These are phyloP conservation scores for Polyploca ridens DNA, from an alignment of 2,888 invertebrate species.

Conservation along the genomic window DNA sequence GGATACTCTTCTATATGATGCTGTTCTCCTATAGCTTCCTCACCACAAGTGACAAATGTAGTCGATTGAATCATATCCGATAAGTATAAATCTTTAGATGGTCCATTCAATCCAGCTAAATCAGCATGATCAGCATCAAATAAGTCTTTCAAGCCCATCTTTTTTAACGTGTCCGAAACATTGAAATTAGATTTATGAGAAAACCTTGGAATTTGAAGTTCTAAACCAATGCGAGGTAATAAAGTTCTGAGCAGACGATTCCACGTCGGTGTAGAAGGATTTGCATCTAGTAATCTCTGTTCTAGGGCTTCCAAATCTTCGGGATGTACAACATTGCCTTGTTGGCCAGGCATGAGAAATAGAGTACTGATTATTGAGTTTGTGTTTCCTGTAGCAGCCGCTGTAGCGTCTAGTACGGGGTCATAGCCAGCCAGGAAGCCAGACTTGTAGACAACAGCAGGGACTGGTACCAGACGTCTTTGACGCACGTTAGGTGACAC, in stretches of 20 bases:
- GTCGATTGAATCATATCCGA: conserved; percentile 94
- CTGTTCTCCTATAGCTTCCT: conserved; percentile 88
- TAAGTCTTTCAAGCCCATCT: conserved; percentile 92
- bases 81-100: conserved; percentile 91
- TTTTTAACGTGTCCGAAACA: conserved; percentile 89
- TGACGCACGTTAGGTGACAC: conserved; percentile 92
- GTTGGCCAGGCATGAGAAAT: conserved; percentile 93
- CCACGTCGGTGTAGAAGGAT: conserved; percentile 89
- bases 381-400: conserved; percentile 89
- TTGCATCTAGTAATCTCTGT: conserved; percentile 87
- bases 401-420: conserved; percentile 92
- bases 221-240: conserved; percentile 90
- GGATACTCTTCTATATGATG: conserved; percentile 94
- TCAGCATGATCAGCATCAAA: conserved; percentile 91
- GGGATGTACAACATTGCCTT: conserved; percentile 91
- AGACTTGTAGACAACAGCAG: conserved; percentile 90
- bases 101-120: conserved; percentile 92
- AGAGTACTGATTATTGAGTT: conserved; percentile 90
- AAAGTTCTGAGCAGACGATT: conserved; percentile 89
- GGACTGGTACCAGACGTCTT: conserved; percentile 92
- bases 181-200: conserved; percentile 93
- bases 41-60: conserved; percentile 93
- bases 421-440: conserved; percentile 94
- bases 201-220: conserved; percentile 93
- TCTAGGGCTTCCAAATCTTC: conserved; percentile 91